phyloP scores from a whole-genome alignment of 1,140 invertebrate genomes.

The Brachionus koreanus region DNA sequence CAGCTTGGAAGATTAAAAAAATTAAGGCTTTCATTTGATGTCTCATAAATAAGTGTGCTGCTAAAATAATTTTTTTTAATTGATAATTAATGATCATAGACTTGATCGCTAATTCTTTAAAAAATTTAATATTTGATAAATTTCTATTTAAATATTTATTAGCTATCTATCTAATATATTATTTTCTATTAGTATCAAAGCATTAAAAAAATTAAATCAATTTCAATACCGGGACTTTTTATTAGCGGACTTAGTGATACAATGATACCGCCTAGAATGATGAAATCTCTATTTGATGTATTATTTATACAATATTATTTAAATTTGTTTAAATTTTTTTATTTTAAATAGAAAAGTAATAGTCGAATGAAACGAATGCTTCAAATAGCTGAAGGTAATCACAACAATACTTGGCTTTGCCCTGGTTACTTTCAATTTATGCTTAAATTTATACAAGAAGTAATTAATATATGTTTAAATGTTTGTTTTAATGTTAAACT shows the following conservation, averaged over 20 bases:
- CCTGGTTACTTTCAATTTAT: constrained; percentile 43
- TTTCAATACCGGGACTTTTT: constrained; percentile 55
- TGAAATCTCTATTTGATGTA: constrained; percentile 68
- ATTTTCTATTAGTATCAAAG: constrained; percentile 35
- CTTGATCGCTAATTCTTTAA: no score
- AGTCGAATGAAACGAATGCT: constrained; percentile 13
- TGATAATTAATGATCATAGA: no score
- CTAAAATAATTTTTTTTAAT: no score
- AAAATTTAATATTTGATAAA: neutral
- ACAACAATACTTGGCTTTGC: constrained; percentile 38
- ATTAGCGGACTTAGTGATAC: constrained; percentile 67
- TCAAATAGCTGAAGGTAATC: constrained; percentile 30
- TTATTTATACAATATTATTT: constrained; percentile 38
- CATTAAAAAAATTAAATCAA: constrained; percentile 47
- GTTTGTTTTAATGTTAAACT: neutral
- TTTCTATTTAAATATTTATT: neutral
- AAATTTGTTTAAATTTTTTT: neutral
- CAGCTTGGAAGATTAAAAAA: no score
- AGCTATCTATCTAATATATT: neutral
- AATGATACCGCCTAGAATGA: constrained; percentile 80
- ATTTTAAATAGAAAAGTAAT: neutral
- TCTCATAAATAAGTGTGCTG: no score
- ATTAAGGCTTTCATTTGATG: no score
- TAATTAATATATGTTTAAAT: neutral
- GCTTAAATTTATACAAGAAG: constrained; percentile 33